Evolutionary conservation across 2,113 vertebrate genomes (phyloP).

Genomic region (Galeopterus variegatus): DNA sequence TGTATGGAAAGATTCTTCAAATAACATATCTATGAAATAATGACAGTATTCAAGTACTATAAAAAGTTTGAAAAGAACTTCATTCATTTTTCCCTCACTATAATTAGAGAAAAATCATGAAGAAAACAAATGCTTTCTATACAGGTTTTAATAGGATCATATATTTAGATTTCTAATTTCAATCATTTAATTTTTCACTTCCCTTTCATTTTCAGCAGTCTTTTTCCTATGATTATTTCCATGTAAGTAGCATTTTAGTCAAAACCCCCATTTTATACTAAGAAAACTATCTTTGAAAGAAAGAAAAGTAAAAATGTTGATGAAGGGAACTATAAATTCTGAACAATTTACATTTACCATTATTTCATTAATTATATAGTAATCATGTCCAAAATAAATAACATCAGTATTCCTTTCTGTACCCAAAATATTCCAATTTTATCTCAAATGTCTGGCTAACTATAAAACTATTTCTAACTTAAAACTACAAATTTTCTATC

Average conservation of each 20-base stretch:
- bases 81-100: not conserved
- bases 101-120: slow-evolving; percentile 10
- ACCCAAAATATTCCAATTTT: slow-evolving; percentile 24
- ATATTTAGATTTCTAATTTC: slow-evolving; percentile 71
- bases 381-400: slow-evolving; percentile 47
- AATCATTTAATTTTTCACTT: not conserved
- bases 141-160: slow-evolving; percentile 19
- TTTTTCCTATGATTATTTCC: slow-evolving; percentile 61
- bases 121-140: not conserved
- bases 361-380: not conserved
- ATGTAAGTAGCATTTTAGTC: slow-evolving; percentile 41
- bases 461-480: slow-evolving; percentile 46
- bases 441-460: slow-evolving; percentile 22
- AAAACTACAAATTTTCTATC: not conserved
- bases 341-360: slow-evolving; percentile 24
- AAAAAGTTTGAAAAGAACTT: not conserved
- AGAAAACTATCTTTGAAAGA: slow-evolving; percentile 12
- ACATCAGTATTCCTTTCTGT: slow-evolving; percentile 40
- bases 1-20: not conserved
- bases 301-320: slow-evolving; percentile 51
- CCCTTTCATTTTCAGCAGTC: slow-evolving; percentile 22
- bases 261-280: not conserved
- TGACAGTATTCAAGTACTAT: not conserved
- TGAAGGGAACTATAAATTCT: slow-evolving; percentile 30
- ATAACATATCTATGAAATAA: not conserved